These are phyloP conservation scores for Agelas oroides DNA, from an alignment of 37 sponge, comb jelly and placozoan species.

Conservation along the genomic window DNA sequence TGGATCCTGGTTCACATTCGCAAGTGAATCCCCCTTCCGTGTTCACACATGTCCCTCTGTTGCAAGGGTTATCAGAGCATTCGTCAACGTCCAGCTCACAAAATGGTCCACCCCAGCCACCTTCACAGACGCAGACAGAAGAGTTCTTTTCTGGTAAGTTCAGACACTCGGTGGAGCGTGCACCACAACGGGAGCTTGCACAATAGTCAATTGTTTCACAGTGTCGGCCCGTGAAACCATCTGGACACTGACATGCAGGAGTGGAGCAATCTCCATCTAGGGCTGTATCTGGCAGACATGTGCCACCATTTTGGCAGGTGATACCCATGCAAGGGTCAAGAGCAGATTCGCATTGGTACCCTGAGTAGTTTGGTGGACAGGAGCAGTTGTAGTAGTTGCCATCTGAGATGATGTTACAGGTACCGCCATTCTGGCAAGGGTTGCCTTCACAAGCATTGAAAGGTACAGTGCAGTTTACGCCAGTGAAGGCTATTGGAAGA, in stretches of 20 bases:
- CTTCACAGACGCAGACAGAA: conserved; percentile 30
- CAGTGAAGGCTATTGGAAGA: conserved; percentile 40
- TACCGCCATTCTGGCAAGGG: conserved; percentile 60
- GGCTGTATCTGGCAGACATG: neutral
- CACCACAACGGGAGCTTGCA: neutral
- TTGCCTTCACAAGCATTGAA: conserved; percentile 37
- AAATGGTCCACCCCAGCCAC: conserved; percentile 31
- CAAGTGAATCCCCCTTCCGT: conserved; percentile 23
- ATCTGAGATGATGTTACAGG: conserved; percentile 23
- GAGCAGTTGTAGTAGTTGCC: conserved; percentile 41
- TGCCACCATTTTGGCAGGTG: conserved; percentile 28
- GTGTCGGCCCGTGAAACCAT: conserved; percentile 16
- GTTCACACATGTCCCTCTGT: conserved; percentile 32
- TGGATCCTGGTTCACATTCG: conserved; percentile 8
- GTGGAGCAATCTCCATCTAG: neutral
- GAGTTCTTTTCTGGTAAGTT: neutral
- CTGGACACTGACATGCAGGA: conserved; percentile 7
- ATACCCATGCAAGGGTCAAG: conserved; percentile 17
- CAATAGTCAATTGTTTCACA: conserved; percentile 39
- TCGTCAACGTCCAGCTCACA: conserved; percentile 34
- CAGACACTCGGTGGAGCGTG: neutral
- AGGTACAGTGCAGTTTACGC: conserved; percentile 37
- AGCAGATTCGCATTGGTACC: conserved; percentile 39
- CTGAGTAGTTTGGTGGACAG: conserved; percentile 42
- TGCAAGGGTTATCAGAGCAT: conserved; percentile 5